phyloP scores from a whole-genome alignment of 2,113 vertebrate genomes.

The Callipepla squamata region DNA sequence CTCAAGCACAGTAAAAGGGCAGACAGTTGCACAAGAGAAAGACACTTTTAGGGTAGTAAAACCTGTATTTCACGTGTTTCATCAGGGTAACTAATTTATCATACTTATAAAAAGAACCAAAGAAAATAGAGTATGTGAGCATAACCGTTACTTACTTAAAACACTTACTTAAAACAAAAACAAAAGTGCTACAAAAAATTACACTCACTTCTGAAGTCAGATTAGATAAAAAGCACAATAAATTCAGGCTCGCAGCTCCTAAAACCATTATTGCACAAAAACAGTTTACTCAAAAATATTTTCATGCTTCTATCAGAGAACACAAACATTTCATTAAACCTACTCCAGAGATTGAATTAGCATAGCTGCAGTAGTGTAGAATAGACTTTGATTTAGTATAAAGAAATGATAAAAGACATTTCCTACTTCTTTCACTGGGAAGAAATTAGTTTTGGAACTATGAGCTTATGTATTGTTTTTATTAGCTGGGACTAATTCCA shows the following conservation, averaged over 20 bases:
- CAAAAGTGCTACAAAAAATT: not conserved
- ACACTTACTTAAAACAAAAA: not conserved
- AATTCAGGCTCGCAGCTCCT: not conserved
- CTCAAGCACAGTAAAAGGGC: not conserved
- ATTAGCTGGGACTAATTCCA: slow-evolving; percentile 16
- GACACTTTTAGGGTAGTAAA: not conserved
- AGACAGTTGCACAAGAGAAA: not conserved
- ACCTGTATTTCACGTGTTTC: not conserved
- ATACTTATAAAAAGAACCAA: not conserved
- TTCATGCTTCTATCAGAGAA: not conserved
- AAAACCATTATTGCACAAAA: not conserved
- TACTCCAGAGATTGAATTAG: not conserved
- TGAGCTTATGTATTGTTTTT: slow-evolving; percentile 25
- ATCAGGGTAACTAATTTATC: not conserved
- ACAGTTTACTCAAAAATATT: not conserved
- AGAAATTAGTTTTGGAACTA: slow-evolving; percentile 32
- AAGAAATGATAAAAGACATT: slow-evolving; percentile 19
- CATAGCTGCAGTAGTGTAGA: not conserved
- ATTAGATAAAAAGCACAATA: not conserved
- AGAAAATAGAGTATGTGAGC: not conserved
- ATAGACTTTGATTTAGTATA: not conserved
- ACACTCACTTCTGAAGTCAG: not conserved
- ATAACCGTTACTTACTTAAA: not conserved
- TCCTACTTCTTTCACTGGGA: slow-evolving; percentile 11
- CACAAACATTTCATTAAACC: not conserved